Evolutionary conservation across 2,888 invertebrate species (phyloP).

Genomic region (Scelioninae gen. 2): DNA sequence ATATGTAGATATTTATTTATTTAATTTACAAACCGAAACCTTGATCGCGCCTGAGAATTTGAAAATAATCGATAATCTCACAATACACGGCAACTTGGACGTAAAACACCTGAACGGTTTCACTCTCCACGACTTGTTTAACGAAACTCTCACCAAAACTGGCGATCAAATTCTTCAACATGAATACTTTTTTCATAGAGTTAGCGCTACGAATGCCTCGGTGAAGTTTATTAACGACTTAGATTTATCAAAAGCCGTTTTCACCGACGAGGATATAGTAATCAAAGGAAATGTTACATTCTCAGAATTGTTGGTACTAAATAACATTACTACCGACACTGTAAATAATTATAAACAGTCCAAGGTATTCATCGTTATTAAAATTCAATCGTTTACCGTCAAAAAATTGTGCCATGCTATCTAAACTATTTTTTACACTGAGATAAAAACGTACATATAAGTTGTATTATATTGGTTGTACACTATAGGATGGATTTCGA

Average conservation of each 20-base stretch:
- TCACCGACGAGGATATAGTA: conserved; percentile 63
- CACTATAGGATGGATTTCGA: too few species aligned
- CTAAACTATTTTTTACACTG: too few species aligned
- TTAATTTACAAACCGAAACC: conserved; percentile 18
- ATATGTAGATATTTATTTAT: conserved; percentile 59
- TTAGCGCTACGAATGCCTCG: conserved; percentile 58
- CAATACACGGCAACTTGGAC: conserved; percentile 60
- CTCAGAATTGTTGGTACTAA: conserved; percentile 61
- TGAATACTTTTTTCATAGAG: conserved; percentile 58
- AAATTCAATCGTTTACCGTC: too few species aligned
- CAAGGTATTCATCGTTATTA: too few species aligned
- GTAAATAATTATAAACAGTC: conserved; percentile 64
- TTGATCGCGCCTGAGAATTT: conserved; percentile 43
- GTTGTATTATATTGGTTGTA: too few species aligned
- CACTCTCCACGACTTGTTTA: conserved; percentile 59
- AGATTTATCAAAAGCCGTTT: conserved; percentile 60
- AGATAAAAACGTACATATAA: too few species aligned
- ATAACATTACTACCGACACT: conserved; percentile 59
- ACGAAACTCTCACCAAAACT: conserved; percentile 62
- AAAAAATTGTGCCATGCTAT: too few species aligned
- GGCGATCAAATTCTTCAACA: conserved; percentile 62
- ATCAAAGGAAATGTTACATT: conserved; percentile 65
- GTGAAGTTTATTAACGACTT: conserved; percentile 62
- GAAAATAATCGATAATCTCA: conserved; percentile 60
- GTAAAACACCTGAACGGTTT: conserved; percentile 60